Conservation (phyloP, 2,797 vertebrate genomes). For the Acestrorhynchus altus region DNA sequence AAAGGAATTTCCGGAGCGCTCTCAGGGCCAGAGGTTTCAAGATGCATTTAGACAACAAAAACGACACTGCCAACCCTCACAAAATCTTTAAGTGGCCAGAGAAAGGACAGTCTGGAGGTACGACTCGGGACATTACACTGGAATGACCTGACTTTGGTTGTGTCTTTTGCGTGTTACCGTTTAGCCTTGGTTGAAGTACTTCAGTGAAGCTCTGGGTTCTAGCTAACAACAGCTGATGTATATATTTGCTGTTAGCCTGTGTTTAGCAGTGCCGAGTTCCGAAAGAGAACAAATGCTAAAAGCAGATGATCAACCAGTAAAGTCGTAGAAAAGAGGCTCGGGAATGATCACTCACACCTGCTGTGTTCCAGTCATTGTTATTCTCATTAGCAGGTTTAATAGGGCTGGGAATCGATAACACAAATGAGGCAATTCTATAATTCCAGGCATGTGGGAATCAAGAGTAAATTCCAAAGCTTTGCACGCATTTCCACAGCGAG, state of each 20-base stretch:
- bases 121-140: conserved; percentile 38
- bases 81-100: conserved; percentile 81
- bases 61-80: conserved; percentile 81
- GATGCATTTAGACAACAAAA: conserved; percentile 76
- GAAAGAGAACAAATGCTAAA: too few relatives aligned
- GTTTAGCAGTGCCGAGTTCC: not conserved
- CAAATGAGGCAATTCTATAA: too few relatives aligned
- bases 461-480: too few relatives aligned
- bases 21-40: conserved; percentile 82
- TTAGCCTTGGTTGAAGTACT: not conserved
- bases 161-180: not conserved
- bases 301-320: too few relatives aligned
- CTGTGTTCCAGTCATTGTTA: too few relatives aligned
- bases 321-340: too few relatives aligned
- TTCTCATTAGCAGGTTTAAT: too few relatives aligned
- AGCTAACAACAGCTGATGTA: not conserved
- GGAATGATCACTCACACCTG: too few relatives aligned
- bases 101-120: conserved; percentile 61
- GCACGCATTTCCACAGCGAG: too few relatives aligned
- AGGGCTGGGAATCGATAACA: too few relatives aligned
- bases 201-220: not conserved
- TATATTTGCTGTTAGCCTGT: not conserved
- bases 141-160: not conserved
- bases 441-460: too few relatives aligned
- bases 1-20: conserved; percentile 90